Conservation (phyloP, 2,113 vertebrate genomes). For the Rhinoderma darwinii region DNA sequence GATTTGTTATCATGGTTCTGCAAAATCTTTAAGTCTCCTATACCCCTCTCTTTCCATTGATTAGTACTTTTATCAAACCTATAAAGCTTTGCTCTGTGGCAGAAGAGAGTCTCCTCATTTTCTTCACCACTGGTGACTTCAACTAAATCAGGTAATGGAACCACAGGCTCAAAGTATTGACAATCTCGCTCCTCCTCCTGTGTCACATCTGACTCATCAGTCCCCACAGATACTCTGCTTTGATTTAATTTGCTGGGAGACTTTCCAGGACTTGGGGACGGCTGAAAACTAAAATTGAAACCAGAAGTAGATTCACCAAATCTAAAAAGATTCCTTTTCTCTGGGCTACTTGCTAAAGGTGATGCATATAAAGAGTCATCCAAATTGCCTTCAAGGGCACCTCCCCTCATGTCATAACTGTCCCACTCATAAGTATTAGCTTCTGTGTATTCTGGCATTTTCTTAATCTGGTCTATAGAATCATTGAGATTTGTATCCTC, state of each 20-base stretch:
- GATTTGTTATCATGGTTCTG: slow-evolving; percentile 88
- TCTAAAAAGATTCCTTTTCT: slow-evolving; percentile 90
- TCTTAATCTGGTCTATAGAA: slow-evolving; percentile 72
- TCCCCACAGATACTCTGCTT: slow-evolving; percentile 85
- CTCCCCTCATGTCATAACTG: slow-evolving; percentile 87
- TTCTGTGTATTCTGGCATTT: slow-evolving; percentile 80
- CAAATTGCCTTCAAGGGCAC: slow-evolving; percentile 82
- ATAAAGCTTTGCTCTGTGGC: slow-evolving; percentile 94
- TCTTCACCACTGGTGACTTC: slow-evolving; percentile 94
- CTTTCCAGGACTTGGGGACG: slow-evolving; percentile 90
- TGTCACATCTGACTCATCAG: slow-evolving; percentile 87
- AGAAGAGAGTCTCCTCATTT: slow-evolving; percentile 93
- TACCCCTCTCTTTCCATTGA: slow-evolving; percentile 98
- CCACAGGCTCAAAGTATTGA: slow-evolving; percentile 95
- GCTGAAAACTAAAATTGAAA: slow-evolving; percentile 96
- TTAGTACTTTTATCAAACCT: slow-evolving; percentile 88
- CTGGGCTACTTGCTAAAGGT: slow-evolving; percentile 82
- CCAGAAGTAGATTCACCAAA: slow-evolving; percentile 93
- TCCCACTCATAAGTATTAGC: slow-evolving; percentile 93
- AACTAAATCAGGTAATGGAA: slow-evolving; percentile 91
- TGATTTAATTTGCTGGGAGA: slow-evolving; percentile 91
- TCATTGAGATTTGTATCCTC: slow-evolving; percentile 69
- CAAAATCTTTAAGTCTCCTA: slow-evolving; percentile 94
- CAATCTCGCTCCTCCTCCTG: slow-evolving; percentile 94
- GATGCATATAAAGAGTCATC: slow-evolving; percentile 85